These are phyloP conservation scores for Miichthys miiuy DNA, from an alignment of 2,797 vertebrate genomes.

Conservation along the genomic window DNA sequence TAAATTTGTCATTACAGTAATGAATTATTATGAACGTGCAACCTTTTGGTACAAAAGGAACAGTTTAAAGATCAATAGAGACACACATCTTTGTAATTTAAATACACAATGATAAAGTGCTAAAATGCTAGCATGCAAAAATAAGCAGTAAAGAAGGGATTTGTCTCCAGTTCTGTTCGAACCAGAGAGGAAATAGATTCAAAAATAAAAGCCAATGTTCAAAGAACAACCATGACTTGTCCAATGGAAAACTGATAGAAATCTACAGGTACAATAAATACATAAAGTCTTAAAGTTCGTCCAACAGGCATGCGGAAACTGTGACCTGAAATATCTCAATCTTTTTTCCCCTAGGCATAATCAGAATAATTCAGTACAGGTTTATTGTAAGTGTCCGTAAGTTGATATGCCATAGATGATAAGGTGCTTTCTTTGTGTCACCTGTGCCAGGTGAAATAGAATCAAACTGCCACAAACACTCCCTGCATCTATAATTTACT, in stretches of 20 bases:
- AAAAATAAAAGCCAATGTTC: neutral
- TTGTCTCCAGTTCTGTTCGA: neutral
- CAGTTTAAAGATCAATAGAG: neutral
- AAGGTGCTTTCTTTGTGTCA: neutral
- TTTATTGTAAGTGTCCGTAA: conserved; percentile 8
- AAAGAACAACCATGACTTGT: neutral
- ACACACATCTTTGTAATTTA: neutral
- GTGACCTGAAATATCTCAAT: neutral
- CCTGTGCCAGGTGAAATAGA: neutral
- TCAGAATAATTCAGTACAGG: neutral
- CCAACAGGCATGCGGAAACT: neutral
- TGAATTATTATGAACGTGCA: neutral
- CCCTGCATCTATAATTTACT: too few species aligned
- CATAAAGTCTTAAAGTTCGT: neutral
- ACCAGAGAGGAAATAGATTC: neutral
- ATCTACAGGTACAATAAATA: neutral
- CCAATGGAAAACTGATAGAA: neutral
- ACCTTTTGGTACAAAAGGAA: conserved; percentile 4
- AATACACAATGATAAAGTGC: too few species aligned
- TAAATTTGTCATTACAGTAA: neutral
- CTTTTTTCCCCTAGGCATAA: neutral
- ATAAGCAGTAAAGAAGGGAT: neutral
- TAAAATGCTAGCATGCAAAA: neutral
- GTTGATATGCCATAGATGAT: neutral
- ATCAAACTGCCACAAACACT: neutral